Conservation (phyloP, 2,888 invertebrate genomes). For the Epicampocera succincta region DNA sequence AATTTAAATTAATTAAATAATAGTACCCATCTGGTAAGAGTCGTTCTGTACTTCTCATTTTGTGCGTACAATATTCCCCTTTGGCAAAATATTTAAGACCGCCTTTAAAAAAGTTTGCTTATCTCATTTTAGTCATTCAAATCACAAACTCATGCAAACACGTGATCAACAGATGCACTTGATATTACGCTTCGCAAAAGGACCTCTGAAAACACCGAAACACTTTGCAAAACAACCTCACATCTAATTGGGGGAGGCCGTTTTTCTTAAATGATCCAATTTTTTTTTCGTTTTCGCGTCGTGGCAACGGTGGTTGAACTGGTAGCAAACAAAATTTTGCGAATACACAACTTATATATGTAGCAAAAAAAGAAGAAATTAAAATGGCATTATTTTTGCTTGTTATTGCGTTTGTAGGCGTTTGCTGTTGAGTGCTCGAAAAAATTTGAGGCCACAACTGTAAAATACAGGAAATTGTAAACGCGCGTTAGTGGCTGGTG, state of each 20-base stretch:
- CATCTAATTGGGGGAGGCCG: conserved; percentile 49
- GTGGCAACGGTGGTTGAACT: conserved; percentile 15
- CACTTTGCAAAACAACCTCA: conserved; percentile 40
- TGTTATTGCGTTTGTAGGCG: conserved; percentile 43
- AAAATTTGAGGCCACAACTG: conserved; percentile 61
- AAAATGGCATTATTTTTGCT: conserved; percentile 19
- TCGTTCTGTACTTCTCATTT: neutral
- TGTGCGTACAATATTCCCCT: neutral
- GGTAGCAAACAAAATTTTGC: conserved; percentile 41
- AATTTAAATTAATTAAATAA: no score
- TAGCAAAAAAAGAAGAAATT: neutral
- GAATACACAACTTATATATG: conserved; percentile 15
- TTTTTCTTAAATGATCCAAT: conserved; percentile 26
- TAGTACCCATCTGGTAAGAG: no score
- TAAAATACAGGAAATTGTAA: conserved; percentile 65
- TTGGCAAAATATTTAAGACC: neutral
- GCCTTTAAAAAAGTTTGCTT: conserved; percentile 9
- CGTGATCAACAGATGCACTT: conserved; percentile 60
- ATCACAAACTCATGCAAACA: conserved; percentile 31
- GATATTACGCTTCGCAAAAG: conserved; percentile 47
- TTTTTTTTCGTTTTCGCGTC: conserved; percentile 15
- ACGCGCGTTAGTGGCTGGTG: conserved; percentile 62
- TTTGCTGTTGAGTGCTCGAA: conserved; percentile 66
- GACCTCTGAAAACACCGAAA: conserved; percentile 16
- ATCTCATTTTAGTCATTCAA: conserved; percentile 38